Evolutionary conservation across 2,113 vertebrate species (phyloP), one percentile per base, ranked within the genome.

Genomic region (Bucco capensis): DNA sequence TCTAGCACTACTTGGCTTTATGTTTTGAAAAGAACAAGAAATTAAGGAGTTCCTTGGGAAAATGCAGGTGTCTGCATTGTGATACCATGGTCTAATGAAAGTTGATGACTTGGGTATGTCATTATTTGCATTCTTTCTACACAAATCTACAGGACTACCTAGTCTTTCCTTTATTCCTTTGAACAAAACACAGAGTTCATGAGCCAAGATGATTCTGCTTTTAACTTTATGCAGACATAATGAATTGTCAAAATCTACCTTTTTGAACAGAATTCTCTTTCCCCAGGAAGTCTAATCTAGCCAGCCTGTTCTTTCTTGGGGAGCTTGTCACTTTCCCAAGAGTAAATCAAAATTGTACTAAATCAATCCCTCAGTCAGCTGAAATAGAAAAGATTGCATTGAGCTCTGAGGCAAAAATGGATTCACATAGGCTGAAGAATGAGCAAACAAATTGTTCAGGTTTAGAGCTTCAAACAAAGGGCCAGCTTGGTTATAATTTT

Each of bases 401-500:
- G 35, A 78, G 44, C 71, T 67, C 3, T 76, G 38, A 91, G 33
- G 84, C 92, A 92, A 87, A 37, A 91, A 69, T 37, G 24, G 66
- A 76, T 83, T 92, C 83, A 78, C 61, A 25, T 57, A 49, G 56
- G 56, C 49, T 71, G 47, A 78, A 64, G 50, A 89, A 83, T 31
- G n/a, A 61, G 51, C 84, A 89, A 89, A 92, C 42, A 58, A 89
- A 80, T 49, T 54, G 86, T 76, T 74, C 64, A 92, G 33, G 58
- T 90, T 88, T 78, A 77, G 65, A 72, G 56, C 69, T 92, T 89
- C 74, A 83, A 90, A 83, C 60, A 89, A 75, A 87, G 72, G 56
- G 47, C 61, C 74, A 58, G 51, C 67, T 94, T 96, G 80, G 50
- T 81, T 81, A 62, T 86, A 61, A 91, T 88, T 95, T 93, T 91